A percentile compares a stretch with the other conserved stretches of the same genome.
phyloP scores from a whole-genome alignment of 2,888 invertebrate species.

The Machimus atricapillus region DNA sequence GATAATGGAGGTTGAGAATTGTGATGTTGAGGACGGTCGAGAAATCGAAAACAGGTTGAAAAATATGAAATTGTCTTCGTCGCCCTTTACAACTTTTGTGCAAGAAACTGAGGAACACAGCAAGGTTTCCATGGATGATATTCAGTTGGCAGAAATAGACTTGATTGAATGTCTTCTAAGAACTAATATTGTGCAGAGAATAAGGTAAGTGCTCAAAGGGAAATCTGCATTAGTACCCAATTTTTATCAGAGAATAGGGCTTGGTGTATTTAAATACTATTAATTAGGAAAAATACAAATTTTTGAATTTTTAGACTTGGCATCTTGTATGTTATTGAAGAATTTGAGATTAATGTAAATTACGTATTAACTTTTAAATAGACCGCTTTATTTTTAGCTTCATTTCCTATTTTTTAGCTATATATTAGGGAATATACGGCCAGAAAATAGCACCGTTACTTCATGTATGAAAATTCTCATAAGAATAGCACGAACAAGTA shows the following conservation, averaged over 20 bases:
- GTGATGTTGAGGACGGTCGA: slow-evolving; percentile 46
- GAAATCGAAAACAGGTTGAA: slow-evolving; percentile 66
- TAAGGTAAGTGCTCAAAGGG: slow-evolving; percentile 62
- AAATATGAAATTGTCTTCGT: slow-evolving; percentile 55
- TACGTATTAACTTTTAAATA: no score
- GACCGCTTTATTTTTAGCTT: no score
- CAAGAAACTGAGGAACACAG: slow-evolving; percentile 61
- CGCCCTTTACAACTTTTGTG: slow-evolving; percentile 55
- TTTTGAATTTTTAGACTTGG: no score
- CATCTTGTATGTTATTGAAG: no score
- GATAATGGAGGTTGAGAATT: slow-evolving; percentile 62
- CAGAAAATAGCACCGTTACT: slow-evolving; percentile 75
- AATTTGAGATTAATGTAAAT: no score
- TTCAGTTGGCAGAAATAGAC: slow-evolving; percentile 84
- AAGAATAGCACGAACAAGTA: slow-evolving; percentile 79
- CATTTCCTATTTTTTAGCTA: slow-evolving; percentile 65
- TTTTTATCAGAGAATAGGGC: no score
- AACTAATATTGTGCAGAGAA: slow-evolving; percentile 78
- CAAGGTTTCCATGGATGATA: slow-evolving; percentile 79
- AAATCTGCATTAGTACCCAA: background rate
- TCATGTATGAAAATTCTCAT: slow-evolving; percentile 81
- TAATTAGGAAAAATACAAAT: no score
- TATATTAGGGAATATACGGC: slow-evolving; percentile 74
- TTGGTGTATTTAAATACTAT: no score
- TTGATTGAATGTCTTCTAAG: slow-evolving; percentile 75